These are phyloP conservation scores for Peromyscus polionotus DNA, from an alignment of 2,113 vertebrate genomes.

Conservation along the genomic window DNA sequence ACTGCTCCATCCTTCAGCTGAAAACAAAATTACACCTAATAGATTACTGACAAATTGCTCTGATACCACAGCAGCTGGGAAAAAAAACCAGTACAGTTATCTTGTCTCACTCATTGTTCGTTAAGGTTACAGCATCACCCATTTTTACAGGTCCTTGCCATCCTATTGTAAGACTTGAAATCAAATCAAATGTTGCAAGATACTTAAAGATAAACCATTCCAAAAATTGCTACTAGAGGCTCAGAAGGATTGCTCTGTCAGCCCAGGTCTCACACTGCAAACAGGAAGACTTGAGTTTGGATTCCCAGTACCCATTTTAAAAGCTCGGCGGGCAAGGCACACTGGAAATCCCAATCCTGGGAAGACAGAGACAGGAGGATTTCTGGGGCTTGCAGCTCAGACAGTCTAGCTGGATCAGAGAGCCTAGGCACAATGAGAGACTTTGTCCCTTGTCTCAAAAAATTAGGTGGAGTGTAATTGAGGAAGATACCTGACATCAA, in stretches of 20 bases:
- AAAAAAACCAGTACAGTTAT: background rate
- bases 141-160: conserved; percentile 26
- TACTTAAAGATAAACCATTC: background rate
- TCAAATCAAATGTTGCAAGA: background rate
- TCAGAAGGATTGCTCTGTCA: background rate
- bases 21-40: conserved; percentile 22
- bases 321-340: background rate
- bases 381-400: background rate
- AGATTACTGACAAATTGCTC: background rate
- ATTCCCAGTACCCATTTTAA: background rate
- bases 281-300: background rate
- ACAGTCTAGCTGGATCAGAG: background rate
- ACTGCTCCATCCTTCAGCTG: conserved; percentile 33
- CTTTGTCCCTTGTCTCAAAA: background rate
- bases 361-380: no score
- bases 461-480: background rate
- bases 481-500: background rate
- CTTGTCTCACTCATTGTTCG: background rate
- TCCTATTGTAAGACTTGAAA: background rate
- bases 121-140: conserved; percentile 3
- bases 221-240: background rate
- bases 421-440: background rate
- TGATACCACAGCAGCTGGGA: background rate
- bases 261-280: background rate
- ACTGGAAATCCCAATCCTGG: background rate